These are phyloP conservation scores for Dermatemys mawii DNA, from an alignment of 2,113 vertebrate species.

Conservation along the genomic window DNA sequence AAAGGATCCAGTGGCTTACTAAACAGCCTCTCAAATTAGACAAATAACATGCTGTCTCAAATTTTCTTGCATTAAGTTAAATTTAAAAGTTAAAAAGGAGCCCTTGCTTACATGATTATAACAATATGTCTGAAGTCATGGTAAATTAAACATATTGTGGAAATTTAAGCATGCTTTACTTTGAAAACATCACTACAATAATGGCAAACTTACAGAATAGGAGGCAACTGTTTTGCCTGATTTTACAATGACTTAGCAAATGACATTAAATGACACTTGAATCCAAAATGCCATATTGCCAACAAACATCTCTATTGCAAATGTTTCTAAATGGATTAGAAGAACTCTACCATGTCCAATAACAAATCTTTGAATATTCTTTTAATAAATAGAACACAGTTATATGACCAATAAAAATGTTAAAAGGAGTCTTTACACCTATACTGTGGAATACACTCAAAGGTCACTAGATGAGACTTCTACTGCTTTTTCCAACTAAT, in stretches of 20 bases:
- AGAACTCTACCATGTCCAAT: slow-evolving; percentile 47
- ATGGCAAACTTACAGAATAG: background rate
- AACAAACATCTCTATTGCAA: slow-evolving; percentile 38
- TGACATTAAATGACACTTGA: slow-evolving; percentile 35
- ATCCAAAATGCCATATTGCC: slow-evolving; percentile 45
- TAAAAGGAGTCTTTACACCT: background rate
- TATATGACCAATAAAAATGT: background rate
- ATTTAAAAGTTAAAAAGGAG: background rate
- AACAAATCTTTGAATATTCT: slow-evolving; percentile 56
- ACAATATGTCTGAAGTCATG: background rate
- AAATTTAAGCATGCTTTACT: background rate
- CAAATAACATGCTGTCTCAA: background rate
- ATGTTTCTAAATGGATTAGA: slow-evolving; percentile 42
- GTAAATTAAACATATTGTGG: background rate
- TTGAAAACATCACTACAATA: background rate
- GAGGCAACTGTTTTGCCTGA: background rate
- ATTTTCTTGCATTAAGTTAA: background rate
- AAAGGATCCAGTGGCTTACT: background rate
- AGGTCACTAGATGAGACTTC: background rate
- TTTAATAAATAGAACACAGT: slow-evolving; percentile 51
- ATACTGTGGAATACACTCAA: background rate
- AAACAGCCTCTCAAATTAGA: background rate
- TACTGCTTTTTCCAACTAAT: background rate
- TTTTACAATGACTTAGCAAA: slow-evolving; percentile 38
- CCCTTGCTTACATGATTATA: background rate